A percentile compares a stretch with the other conserved stretches of the same genome.
Evolutionary conservation across 2,888 invertebrate species (phyloP).

Genomic region (Ypsolopha sequella): DNA sequence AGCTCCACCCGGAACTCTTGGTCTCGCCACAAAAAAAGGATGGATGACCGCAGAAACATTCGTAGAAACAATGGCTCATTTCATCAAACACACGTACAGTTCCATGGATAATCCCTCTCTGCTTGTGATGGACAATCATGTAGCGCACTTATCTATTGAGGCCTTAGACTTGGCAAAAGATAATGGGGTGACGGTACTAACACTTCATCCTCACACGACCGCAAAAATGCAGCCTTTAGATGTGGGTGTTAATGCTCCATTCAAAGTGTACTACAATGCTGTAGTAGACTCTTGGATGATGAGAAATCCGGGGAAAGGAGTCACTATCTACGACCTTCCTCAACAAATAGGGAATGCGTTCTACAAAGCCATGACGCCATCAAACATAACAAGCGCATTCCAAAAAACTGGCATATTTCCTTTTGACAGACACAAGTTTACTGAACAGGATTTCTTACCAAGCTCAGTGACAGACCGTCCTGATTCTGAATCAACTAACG

Average conservation of each 20-base stretch:
- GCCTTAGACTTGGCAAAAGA: conserved; percentile 22
- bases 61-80: conserved; percentile 23
- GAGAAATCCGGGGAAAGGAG: conserved; percentile 30
- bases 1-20: conserved; percentile 26
- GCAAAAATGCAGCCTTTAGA: conserved; percentile 43
- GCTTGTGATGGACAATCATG: conserved; percentile 27
- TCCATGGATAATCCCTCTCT: conserved; percentile 16
- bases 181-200: conserved; percentile 30
- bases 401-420: conserved; percentile 15
- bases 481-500: background rate
- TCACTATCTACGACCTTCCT: conserved; percentile 34
- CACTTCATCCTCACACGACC: conserved; percentile 37
- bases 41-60: conserved; percentile 28
- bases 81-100: conserved; percentile 18
- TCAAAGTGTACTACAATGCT: conserved; percentile 25
- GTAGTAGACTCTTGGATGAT: conserved; percentile 29
- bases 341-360: conserved; percentile 19
- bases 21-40: conserved; percentile 22
- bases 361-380: conserved; percentile 25
- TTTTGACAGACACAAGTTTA: conserved; percentile 13
- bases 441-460: conserved; percentile 14
- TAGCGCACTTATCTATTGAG: conserved; percentile 19
- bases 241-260: conserved; percentile 31
- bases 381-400: conserved; percentile 14
- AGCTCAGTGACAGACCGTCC: conserved; percentile 10